phyloP scores from a whole-genome alignment of 1,140 invertebrate species.

The Brachionus rubens region DNA sequence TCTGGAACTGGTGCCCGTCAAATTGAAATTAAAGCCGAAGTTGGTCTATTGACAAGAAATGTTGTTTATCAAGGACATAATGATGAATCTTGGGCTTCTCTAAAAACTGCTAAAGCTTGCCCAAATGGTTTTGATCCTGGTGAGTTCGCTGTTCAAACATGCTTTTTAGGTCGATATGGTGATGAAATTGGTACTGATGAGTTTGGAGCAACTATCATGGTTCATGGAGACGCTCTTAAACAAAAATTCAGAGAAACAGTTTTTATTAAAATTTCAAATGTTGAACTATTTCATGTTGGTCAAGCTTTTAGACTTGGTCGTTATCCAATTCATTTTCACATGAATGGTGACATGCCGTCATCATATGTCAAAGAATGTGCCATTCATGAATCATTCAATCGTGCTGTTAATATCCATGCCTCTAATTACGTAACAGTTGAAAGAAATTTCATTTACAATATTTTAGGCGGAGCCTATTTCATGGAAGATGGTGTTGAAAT shows the following conservation, averaged over 20 bases:
- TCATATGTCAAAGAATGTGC: conserved; percentile 54
- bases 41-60: conserved; percentile 48
- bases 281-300: conserved; percentile 51
- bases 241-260: conserved; percentile 2
- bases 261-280: conserved; percentile 28
- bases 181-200: conserved; percentile 55
- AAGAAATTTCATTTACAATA: conserved; percentile 51
- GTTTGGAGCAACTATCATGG: conserved; percentile 56
- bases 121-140: conserved; percentile 55
- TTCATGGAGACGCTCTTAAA: conserved; percentile 48
- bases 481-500: conserved; percentile 59
- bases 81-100: conserved; percentile 46
- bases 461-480: conserved; percentile 58
- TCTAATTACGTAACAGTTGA: conserved; percentile 47
- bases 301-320: conserved; percentile 58
- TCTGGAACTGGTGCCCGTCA: not conserved
- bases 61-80: conserved; percentile 48
- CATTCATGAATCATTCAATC: conserved; percentile 57
- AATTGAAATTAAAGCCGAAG: conserved; percentile 48
- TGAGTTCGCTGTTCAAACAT: conserved; percentile 55
- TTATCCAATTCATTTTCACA: conserved; percentile 58
- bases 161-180: conserved; percentile 55
- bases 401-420: conserved; percentile 58
- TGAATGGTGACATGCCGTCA: conserved; percentile 53
- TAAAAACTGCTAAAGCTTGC: conserved; percentile 51